Base-by-base conservation (phyloP, 2,797 vertebrate species). In the Sebastes taczanowskii region DNA sequence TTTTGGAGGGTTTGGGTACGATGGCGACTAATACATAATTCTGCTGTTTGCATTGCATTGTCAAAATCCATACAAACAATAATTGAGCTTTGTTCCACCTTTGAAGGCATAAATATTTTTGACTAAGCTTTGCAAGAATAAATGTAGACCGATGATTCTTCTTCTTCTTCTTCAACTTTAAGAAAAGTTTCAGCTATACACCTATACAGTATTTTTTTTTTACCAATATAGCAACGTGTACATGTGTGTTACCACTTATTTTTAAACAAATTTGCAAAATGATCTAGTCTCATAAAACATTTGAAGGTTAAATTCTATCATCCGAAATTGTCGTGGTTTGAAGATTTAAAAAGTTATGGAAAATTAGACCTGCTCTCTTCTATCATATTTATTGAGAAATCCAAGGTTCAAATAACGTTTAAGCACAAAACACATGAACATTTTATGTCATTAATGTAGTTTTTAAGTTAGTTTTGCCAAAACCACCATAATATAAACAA, bases 1-100 rank as follows among this genome's bases (percentile, higher is more conserved):
- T 82, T 86, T 78, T 38, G 23, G 61, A 38, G 49, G 4, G 38
- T 71, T 78, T 82, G 25, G 61, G 11, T 2, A n/a, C 11, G 46
- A 9, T 13, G 49, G 25, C 4, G 13, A 56, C 10, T 34, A 30
- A 65, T 4, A 30, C 55, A 49, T 11, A 49, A 56, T 29, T 20
- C 7, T 62, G 30, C 8, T 49, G 10, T 34, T 62, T 62, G 13
- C 18, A 49, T 60, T 23, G 6, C 30, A 29, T 5, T 6, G 4
- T n/a, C 4, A 25, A 32, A 59, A 38, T 63, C 11, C 11, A 42
- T 7, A 10, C 23, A 78, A 56, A 55, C 16, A 25, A 5, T 11
- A 38, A 9, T 7, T 18, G 4, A 9, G 5, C 4, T 27, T 42
- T 27, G 10, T 18, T 63, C 22, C 11, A 25, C 25, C 6, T 29